Evolutionary conservation across 2,113 vertebrate species (phyloP).

Genomic region (Gymnorhina tibicen): DNA sequence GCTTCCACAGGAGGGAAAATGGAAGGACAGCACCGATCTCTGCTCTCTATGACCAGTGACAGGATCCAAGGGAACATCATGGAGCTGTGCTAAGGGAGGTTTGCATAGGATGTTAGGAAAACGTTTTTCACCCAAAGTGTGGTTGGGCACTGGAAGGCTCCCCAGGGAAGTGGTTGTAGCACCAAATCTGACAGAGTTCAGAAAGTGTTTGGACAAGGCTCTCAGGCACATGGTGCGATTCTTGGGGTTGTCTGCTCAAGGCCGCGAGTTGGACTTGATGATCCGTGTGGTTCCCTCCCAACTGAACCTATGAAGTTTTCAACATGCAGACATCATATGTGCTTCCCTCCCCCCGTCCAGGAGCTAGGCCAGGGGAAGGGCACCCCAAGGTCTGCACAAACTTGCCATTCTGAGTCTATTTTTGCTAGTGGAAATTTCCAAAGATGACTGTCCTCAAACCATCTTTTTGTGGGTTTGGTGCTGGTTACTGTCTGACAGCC

Average conservation of each 20-base stretch:
- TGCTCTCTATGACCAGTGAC: not conserved
- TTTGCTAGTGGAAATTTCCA: not conserved
- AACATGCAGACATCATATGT: not conserved
- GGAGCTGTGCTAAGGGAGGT: not conserved
- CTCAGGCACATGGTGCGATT: not conserved
- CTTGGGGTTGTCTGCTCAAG: not conserved
- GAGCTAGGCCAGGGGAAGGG: not conserved
- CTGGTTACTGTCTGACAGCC: not conserved
- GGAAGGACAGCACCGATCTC: fast-evolving
- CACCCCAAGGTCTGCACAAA: not conserved
- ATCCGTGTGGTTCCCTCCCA: not conserved
- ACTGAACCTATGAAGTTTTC: not conserved
- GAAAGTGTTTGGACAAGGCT: not conserved
- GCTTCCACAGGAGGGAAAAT: not conserved
- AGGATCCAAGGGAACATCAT: not conserved
- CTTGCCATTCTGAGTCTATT: not conserved
- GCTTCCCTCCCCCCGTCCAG: fast-evolving
- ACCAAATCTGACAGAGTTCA: not conserved
- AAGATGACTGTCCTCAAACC: not conserved
- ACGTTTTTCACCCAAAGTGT: not conserved
- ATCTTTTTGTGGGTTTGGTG: not conserved
- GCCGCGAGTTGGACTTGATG: not conserved
- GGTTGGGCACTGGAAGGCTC: not conserved
- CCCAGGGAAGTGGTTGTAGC: not conserved
- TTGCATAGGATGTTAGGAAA: not conserved